Evolutionary conservation across 2,888 invertebrate genomes (phyloP).

Genomic region (Bursaphelenchus okinawaensis): DNA sequence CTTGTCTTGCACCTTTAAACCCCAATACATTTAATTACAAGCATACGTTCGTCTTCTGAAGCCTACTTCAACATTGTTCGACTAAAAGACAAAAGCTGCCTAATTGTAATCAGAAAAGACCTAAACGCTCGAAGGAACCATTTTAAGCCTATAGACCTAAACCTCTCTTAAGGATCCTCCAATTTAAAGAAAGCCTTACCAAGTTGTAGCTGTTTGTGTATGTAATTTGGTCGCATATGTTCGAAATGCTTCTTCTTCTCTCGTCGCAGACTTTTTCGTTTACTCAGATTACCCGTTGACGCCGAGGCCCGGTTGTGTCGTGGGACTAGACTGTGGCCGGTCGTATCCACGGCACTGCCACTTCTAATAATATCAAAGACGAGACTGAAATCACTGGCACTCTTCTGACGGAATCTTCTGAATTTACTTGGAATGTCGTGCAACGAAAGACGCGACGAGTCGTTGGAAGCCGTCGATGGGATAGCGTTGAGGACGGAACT

Average conservation of each 20-base stretch:
- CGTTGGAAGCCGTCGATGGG: not conserved
- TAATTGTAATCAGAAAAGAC: too few species aligned
- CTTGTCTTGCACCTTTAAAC: not conserved
- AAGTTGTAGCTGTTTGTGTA: constrained; percentile 38
- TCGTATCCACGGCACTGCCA: constrained; percentile 2
- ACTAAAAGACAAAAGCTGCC: too few species aligned
- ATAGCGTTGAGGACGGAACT: not conserved
- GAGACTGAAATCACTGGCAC: constrained; percentile 44
- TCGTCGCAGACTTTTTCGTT: constrained; percentile 31
- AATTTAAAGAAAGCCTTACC: constrained; percentile 36
- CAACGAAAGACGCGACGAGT: constrained; percentile 1
- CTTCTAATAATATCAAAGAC: constrained; percentile 48
- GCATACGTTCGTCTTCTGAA: too few species aligned
- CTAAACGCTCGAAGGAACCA: too few species aligned
- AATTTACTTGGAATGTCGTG: constrained; percentile 15
- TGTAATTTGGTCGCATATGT: constrained; percentile 43
- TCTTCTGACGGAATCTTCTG: constrained; percentile 39
- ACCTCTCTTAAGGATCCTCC: too few species aligned
- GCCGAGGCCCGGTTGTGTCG: constrained; percentile 25
- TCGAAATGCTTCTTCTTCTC: constrained; percentile 34
- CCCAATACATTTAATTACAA: too few species aligned
- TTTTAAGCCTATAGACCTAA: too few species aligned
- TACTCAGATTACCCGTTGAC: constrained; percentile 39
- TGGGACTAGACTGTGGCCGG: not conserved
- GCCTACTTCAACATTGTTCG: too few species aligned